Conservation (phyloP, 2,888 invertebrate genomes). For the Corythucha ciliata region DNA sequence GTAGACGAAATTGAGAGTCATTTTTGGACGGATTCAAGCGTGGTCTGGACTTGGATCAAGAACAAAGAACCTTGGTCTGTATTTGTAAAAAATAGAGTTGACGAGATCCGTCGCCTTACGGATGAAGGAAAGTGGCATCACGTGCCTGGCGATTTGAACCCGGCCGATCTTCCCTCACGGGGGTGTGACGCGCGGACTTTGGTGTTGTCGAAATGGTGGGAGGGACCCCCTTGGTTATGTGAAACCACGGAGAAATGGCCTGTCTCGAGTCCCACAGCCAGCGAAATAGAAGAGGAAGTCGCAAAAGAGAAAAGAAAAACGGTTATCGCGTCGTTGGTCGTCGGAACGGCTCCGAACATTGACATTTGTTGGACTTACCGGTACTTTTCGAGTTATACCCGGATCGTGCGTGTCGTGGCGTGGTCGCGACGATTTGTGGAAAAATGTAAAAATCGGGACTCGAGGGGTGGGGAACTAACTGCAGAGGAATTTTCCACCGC, state of each 20-base stretch:
- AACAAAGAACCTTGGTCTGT: conserved; percentile 19
- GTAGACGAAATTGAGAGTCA: not conserved
- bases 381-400: conserved; percentile 6
- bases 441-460: not conserved
- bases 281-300: not conserved
- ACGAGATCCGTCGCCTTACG: conserved; percentile 11
- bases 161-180: conserved; percentile 20
- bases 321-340: not conserved
- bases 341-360: not conserved
- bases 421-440: not conserved
- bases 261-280: not conserved
- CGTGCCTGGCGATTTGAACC: conserved; percentile 12
- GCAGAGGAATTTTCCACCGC: conserved; percentile 17
- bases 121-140: conserved; percentile 5
- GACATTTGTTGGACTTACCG: not conserved
- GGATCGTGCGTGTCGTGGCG: conserved; percentile 6
- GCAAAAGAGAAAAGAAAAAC: conserved; percentile 8
- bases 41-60: conserved; percentile 18
- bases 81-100: conserved; percentile 20
- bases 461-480: not conserved
- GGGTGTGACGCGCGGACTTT: conserved; percentile 16
- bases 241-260: conserved; percentile 11
- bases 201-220: conserved; percentile 6
- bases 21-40: conserved; percentile 23
- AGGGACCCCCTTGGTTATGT: conserved; percentile 15